A percentile compares a stretch with the other conserved stretches of the same genome.
Conservation (phyloP, 2,797 vertebrate species). For the Melanotaenia maccullochi region DNA sequence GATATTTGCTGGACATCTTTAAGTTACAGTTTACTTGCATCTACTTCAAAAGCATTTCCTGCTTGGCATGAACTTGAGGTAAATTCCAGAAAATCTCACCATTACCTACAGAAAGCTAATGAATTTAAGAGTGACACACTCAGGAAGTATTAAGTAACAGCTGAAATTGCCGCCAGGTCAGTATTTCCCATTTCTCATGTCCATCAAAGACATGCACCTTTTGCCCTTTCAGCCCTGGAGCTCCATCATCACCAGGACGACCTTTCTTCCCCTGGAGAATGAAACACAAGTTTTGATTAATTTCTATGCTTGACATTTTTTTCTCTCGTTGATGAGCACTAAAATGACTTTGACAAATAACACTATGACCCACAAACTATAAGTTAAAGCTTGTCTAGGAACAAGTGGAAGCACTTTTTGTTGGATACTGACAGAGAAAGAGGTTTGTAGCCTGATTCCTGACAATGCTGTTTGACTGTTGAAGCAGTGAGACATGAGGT, state of each 20-base stretch:
- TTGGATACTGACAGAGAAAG: constrained; percentile 12
- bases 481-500: constrained; percentile 43
- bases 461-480: constrained; percentile 20
- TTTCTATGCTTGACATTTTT: constrained; percentile 24
- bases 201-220: constrained; percentile 82
- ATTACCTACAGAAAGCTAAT: neutral
- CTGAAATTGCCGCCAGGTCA: constrained; percentile 15
- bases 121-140: constrained; percentile 7
- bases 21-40: neutral
- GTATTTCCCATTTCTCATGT: constrained; percentile 17
- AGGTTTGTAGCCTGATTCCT: constrained; percentile 15
- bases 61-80: neutral
- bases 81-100: neutral
- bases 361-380: constrained; percentile 4
- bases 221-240: constrained; percentile 84
- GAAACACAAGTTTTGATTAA: constrained; percentile 31
- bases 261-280: constrained; percentile 91
- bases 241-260: constrained; percentile 87
- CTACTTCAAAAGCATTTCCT: neutral
- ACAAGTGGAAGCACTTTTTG: constrained; percentile 15
- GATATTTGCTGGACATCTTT: too few relatives aligned
- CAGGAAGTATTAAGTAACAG: constrained; percentile 14
- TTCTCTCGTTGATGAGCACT: constrained; percentile 2
- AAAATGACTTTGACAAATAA: constrained; percentile 9
- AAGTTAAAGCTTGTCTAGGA: constrained; percentile 11